Evolutionary conservation across 2,888 invertebrate species (phyloP), one percentile per base, ranked within the genome.

Genomic region (Glaucopsyche alexis): DNA sequence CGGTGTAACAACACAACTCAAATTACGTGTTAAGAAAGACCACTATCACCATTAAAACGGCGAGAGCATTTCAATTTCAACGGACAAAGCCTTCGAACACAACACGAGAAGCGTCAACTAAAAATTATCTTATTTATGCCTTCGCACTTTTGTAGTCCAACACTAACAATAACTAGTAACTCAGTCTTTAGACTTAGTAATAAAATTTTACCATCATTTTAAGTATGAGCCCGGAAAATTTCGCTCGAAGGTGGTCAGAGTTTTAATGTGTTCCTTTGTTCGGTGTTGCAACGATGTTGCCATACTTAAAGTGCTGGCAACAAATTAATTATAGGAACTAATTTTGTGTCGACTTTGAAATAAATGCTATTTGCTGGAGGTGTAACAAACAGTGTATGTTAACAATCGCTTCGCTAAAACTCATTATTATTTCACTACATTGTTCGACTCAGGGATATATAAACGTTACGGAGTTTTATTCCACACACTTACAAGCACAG

Each of bases 81-180:
- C 38, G 49, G 38, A 72, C 49, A 69, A 45, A 67, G 45, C 67
- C 16, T 45, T 45, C 45, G 67, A 40, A 19, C 42, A 50, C 50
- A 76, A 77, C 71, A 78, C 74, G 65, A 75, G 77, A 76, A 79
- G 79, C 78, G 77, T 76, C 66, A 74, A 73, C 73, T 74, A 65
- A 69, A 76, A 80, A 78, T 76, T 75, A 77, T 77, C 75, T 71
- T 75, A 71, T 76, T 74, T 74, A 72, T 60, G 71, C 55, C 66
- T 14, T 52, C 38, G n/a, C 42, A 40, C 55, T 74, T 72, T 76
- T 76, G 74, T 77, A 74, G 71, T 72, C 49, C 71, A 66, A 14
- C 19, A 16, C 72, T 69, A 74, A 79, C 79, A 79, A 79, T 79
- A 75, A 76, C 72, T 42, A 72, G 72, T 72, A 72, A 72, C 67